phyloP scores from a whole-genome alignment of 1,140 invertebrate species.

The Drosophila littoralis region DNA sequence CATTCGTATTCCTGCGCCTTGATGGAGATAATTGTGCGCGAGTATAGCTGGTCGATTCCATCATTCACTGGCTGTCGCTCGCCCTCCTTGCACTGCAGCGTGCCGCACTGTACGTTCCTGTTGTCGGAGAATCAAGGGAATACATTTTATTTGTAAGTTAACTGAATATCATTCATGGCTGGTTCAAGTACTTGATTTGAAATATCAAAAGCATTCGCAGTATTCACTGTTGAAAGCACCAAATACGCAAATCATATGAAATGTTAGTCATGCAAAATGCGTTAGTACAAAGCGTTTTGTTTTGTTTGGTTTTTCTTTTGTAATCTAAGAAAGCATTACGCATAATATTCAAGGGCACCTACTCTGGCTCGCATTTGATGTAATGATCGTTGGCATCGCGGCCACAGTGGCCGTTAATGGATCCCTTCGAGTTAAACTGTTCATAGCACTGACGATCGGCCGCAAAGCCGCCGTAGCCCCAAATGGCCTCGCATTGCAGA shows the following conservation, averaged over 20 bases:
- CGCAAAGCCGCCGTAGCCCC: slow-evolving; percentile 92
- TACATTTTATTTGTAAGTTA: slow-evolving; percentile 1
- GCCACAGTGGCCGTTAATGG: slow-evolving; percentile 96
- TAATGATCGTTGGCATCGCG: slow-evolving; percentile 91
- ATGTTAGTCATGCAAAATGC: neutral
- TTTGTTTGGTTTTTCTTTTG: neutral
- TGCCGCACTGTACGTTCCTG: slow-evolving; percentile 94
- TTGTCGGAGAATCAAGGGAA: slow-evolving; percentile 6
- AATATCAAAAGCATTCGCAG: neutral
- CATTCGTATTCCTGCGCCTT: slow-evolving; percentile 94
- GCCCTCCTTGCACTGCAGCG: slow-evolving; percentile 95
- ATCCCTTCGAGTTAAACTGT: slow-evolving; percentile 97
- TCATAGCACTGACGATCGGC: slow-evolving; percentile 95
- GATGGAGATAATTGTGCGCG: slow-evolving; percentile 93
- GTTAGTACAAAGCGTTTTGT: neutral
- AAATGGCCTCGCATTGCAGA: slow-evolving; percentile 94
- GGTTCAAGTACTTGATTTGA: neutral
- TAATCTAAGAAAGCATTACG: neutral
- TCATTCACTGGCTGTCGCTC: slow-evolving; percentile 90
- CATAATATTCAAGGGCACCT: slow-evolving; percentile 84
- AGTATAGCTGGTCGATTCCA: slow-evolving; percentile 92
- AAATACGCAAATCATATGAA: neutral
- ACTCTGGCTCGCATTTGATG: slow-evolving; percentile 94
- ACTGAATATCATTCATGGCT: too few species aligned
- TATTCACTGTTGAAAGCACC: neutral